Percentiles rank a stretch among this genome's conserved stretches.
These are phyloP conservation scores for Sarcophaga caerulescens DNA, from an alignment of 2,888 invertebrate species.

Conservation along the genomic window DNA sequence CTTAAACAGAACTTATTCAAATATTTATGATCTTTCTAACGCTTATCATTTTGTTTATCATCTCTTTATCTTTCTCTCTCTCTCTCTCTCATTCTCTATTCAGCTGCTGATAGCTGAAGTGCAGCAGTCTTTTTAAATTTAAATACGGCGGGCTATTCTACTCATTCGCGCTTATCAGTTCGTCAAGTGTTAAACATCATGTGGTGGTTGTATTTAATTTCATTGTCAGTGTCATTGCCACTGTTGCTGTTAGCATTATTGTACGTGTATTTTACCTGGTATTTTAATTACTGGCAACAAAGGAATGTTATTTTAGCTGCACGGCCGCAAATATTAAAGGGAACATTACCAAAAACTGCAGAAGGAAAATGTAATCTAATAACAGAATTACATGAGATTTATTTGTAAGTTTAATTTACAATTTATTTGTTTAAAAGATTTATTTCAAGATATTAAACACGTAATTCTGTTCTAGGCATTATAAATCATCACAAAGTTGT, in stretches of 20 bases:
- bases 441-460: not conserved
- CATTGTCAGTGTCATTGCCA: constrained; percentile 13
- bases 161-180: constrained; percentile 37
- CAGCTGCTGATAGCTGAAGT: too few species aligned
- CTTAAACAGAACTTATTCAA: too few species aligned
- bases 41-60: too few species aligned
- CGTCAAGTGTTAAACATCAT: not conserved
- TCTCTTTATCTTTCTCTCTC: too few species aligned
- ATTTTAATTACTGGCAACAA: constrained; percentile 75
- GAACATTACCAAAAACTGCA: constrained; percentile 74
- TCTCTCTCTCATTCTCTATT: too few species aligned
- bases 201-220: constrained; percentile 36
- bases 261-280: constrained; percentile 58
- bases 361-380: constrained; percentile 73
- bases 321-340: constrained; percentile 74
- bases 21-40: too few species aligned
- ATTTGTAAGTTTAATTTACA: constrained; percentile 73
- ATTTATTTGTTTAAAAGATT: not conserved
- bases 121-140: too few species aligned
- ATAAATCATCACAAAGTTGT: constrained; percentile 71
- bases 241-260: not conserved
- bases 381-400: constrained; percentile 78
- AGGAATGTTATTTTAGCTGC: constrained; percentile 76
- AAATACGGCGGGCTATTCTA: not conserved
- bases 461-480: constrained; percentile 68